Conservation (phyloP, 1,140 invertebrate species). For the Hyles euphorbiae region DNA sequence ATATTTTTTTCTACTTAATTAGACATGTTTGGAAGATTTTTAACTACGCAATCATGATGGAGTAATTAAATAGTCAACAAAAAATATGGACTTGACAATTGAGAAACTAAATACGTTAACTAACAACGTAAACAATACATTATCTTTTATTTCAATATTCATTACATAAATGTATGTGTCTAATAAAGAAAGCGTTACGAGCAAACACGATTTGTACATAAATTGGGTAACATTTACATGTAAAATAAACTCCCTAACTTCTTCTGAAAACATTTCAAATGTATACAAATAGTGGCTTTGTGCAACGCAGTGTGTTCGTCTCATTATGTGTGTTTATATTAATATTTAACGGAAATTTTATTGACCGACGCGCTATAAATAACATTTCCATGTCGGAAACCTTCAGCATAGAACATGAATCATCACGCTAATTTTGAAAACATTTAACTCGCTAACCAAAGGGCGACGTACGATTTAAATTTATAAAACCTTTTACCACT, state of each 20-base stretch:
- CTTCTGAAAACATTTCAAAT: not conserved
- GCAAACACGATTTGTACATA: conserved; percentile 11
- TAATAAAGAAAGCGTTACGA: conserved; percentile 19
- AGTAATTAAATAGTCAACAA: not conserved
- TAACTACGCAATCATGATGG: conserved; percentile 1
- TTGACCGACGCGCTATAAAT: not conserved
- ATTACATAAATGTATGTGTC: conserved; percentile 5
- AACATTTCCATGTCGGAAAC: not conserved
- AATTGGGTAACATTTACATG: conserved; percentile 17
- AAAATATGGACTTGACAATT: not conserved
- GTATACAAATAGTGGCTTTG: not conserved
- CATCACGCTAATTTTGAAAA: too few species aligned
- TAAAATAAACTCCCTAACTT: conserved; percentile 7
- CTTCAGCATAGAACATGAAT: not conserved
- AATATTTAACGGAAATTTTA: conserved; percentile 1
- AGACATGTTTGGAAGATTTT: not conserved
- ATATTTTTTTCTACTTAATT: conserved; percentile 1
- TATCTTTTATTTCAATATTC: conserved; percentile 3
- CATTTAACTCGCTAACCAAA: too few species aligned
- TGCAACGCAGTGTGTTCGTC: not conserved
- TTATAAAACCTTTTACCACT: too few species aligned
- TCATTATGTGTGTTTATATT: conserved; percentile 1
- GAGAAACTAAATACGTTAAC: not conserved
- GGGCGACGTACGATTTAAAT: too few species aligned
- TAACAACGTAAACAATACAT: not conserved